Conservation (phyloP, 2,888 invertebrate species). For the Microdon myrmicae region DNA sequence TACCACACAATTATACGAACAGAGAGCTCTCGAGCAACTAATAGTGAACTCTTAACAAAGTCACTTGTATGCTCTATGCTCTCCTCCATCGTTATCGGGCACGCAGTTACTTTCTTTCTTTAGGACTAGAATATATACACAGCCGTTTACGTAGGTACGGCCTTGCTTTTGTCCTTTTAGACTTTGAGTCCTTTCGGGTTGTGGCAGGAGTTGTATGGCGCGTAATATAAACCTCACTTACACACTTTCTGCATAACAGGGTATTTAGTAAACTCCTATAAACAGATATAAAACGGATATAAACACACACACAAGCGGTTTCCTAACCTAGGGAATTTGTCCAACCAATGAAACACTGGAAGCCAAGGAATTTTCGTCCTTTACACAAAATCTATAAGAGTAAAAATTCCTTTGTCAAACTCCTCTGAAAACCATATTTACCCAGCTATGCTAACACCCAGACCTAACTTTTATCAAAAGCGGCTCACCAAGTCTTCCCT, state of each 20-base stretch:
- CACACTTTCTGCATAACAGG: slow-evolving; percentile 1
- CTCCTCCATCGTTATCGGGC: slow-evolving; percentile 5
- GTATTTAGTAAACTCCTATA: background rate
- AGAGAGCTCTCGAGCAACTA: slow-evolving; percentile 31
- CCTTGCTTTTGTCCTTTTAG: background rate
- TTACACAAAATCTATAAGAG: slow-evolving; percentile 46
- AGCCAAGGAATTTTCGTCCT: slow-evolving; percentile 43
- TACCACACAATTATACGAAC: slow-evolving; percentile 16
- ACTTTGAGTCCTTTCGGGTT: background rate
- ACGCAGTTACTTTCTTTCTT: slow-evolving; percentile 3
- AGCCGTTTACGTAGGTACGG: too few relatives aligned
- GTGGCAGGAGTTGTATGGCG: slow-evolving; percentile 8
- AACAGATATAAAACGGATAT: background rate
- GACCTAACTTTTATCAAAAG: too few relatives aligned
- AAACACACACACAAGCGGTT: slow-evolving; percentile 5
- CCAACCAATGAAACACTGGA: slow-evolving; percentile 25
- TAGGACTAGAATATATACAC: too few relatives aligned
- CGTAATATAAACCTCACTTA: slow-evolving; percentile 42
- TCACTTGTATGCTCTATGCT: slow-evolving; percentile 24
- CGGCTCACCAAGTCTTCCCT: too few relatives aligned
- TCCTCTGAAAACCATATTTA: slow-evolving; percentile 50
- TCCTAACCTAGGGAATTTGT: slow-evolving; percentile 17
- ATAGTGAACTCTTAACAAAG: slow-evolving; percentile 50
- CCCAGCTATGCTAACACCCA: slow-evolving; percentile 35
- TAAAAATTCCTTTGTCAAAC: slow-evolving; percentile 53